Evolutionary conservation across 1,140 invertebrate genomes (phyloP), one percentile per base, ranked within the genome.

Genomic region (Caenorhabditis remanei): DNA sequence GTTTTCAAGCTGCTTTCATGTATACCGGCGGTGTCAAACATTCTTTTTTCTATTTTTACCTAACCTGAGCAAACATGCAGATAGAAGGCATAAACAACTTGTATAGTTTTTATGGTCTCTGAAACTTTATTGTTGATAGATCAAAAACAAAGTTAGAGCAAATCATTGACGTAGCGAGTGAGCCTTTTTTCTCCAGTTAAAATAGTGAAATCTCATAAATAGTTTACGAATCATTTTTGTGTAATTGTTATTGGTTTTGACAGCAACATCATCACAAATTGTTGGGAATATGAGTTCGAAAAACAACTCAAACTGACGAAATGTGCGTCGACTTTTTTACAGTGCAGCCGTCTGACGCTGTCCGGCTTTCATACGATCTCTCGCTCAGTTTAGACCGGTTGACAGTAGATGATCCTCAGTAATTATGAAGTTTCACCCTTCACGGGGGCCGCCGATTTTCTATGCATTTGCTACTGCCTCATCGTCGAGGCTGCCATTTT

Each of bases 401-500:
- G 71, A 79, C 71, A 50, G 71, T 79, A 79, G 71, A 79, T 79
- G 71, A 79, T 79, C 71, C 71, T 79, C 71, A 79, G 71, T 79
- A 79, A 79, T 79, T 79, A 79, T 79, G 71, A 79, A 79, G 71
- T 79, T 79, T 79, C 46, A 32, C 71, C 46, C 46, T 6, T n/a
- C 46, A 48, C 21, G 5, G 21, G 46, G 71, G 71, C 40, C 46
- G 13, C 40, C 71, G 46, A 50, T 79, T 53, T 79, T 79, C 71
- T 79, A 79, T 79, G 71, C 71, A 53, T 79, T 53, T 71, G 46
- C 71, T 53, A 48, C 71, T 79, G 43, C 46, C 46, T 79, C 71
- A 24, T 32, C 71, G 19, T 53, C 41, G 16, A 9, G 43, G 71
- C 43, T 79, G 71, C 71, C 71, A 79, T 79, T 79, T 61, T 79